These are phyloP conservation scores for Triops cancriformis DNA, from an alignment of 1,140 invertebrate genomes.

Conservation along the genomic window DNA sequence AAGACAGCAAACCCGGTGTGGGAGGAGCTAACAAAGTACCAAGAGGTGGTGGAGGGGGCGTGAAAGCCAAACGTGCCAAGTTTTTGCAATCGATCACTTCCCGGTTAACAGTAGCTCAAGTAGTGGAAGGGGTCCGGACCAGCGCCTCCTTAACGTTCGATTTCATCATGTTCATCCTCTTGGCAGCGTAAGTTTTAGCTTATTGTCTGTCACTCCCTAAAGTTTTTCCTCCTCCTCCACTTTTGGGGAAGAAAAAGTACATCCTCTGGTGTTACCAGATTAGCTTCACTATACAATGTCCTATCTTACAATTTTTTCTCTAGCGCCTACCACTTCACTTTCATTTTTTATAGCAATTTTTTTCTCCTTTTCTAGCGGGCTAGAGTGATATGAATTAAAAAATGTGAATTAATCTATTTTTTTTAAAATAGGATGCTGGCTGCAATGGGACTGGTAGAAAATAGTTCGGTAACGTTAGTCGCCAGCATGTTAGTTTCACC, in stretches of 20 bases:
- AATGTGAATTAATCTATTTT: conserved; percentile 21
- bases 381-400: background rate
- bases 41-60: background rate
- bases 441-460: conserved; percentile 65
- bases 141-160: conserved; percentile 74
- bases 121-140: conserved; percentile 65
- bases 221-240: background rate
- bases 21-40: background rate
- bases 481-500: conserved; percentile 81
- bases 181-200: conserved; percentile 58
- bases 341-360: background rate
- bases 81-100: conserved; percentile 65
- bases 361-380: conserved; percentile 29
- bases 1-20: background rate
- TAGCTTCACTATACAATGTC: background rate
- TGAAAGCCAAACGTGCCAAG: conserved; percentile 48
- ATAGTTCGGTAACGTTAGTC: conserved; percentile 70
- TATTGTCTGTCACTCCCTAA: conserved; percentile 29
- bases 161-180: conserved; percentile 64
- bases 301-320: background rate
- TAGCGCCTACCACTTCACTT: background rate
- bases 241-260: background rate
- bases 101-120: conserved; percentile 72
- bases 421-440: conserved; percentile 43
- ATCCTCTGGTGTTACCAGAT: background rate